Evolutionary conservation across 1,140 invertebrate genomes (phyloP).

Genomic region (Manduca sexta): DNA sequence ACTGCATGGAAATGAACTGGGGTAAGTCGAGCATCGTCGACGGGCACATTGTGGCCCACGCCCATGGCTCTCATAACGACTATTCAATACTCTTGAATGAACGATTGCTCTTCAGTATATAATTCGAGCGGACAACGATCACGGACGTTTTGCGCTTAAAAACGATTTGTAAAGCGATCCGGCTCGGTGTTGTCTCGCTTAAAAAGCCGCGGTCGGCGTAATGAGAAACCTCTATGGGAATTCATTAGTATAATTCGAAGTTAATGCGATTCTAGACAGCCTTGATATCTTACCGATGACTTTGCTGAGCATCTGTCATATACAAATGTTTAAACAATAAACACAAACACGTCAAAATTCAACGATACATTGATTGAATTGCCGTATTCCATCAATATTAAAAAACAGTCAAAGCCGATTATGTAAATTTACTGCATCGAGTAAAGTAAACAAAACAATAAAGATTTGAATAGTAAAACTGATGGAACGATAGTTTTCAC

Average conservation of each 20-base stretch:
- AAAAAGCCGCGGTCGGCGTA: slow-evolving; percentile 26
- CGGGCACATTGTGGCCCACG: slow-evolving; percentile 53
- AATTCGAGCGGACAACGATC: slow-evolving; percentile 58
- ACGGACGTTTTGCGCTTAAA: slow-evolving; percentile 46
- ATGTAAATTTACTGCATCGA: slow-evolving; percentile 19
- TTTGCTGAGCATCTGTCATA: too few relatives aligned
- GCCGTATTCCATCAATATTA: slow-evolving; percentile 3
- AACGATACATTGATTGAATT: too few relatives aligned
- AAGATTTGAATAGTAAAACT: slow-evolving; percentile 43
- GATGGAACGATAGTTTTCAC: slow-evolving; percentile 54
- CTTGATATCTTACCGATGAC: too few relatives aligned
- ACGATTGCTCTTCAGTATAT: slow-evolving; percentile 68
- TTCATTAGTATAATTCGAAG: slow-evolving; percentile 2
- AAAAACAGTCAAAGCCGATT: slow-evolving; percentile 12
- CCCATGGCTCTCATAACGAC: slow-evolving; percentile 58
- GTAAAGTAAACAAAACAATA: slow-evolving; percentile 29
- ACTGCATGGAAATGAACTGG: neutral
- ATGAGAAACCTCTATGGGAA: slow-evolving; percentile 32
- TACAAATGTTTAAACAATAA: too few relatives aligned
- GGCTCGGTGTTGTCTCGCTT: slow-evolving; percentile 29
- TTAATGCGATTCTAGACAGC: too few relatives aligned
- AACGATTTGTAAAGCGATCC: slow-evolving; percentile 63
- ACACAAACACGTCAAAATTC: too few relatives aligned
- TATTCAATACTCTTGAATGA: slow-evolving; percentile 69
- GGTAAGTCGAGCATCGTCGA: slow-evolving; percentile 2